phyloP scores from a whole-genome alignment of 1,140 invertebrate genomes.

The Ganaspis sp. region DNA sequence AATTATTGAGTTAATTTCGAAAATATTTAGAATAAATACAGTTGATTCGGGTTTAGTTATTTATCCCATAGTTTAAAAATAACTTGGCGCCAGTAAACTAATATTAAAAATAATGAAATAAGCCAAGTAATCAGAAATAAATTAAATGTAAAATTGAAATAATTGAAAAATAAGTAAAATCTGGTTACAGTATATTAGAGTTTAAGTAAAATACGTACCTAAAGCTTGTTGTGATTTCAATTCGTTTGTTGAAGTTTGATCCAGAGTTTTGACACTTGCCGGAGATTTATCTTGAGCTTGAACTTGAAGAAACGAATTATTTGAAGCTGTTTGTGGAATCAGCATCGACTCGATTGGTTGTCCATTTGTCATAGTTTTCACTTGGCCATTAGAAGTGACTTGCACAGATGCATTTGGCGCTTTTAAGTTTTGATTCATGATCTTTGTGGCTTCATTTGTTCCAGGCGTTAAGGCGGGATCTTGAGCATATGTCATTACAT shows the following conservation, averaged over 20 bases:
- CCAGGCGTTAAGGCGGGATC: constrained; percentile 78
- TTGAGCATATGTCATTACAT: constrained; percentile 87
- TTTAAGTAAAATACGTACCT: neutral
- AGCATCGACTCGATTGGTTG: neutral
- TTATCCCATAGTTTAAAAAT: no score
- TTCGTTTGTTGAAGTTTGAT: neutral
- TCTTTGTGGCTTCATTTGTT: constrained; percentile 62
- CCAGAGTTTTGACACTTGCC: neutral
- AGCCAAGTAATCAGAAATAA: no score
- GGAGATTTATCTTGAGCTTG: neutral
- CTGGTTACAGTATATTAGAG: no score
- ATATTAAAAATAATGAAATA: no score
- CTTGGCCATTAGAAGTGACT: constrained; percentile 18
- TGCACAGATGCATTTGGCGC: constrained; percentile 48
- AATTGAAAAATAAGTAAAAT: no score
- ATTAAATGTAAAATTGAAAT: no score
- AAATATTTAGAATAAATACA: no score
- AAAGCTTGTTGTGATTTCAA: neutral
- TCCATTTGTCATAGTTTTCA: neutral
- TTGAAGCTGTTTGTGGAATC: neutral
- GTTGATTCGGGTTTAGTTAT: no score
- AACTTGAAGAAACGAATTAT: neutral
- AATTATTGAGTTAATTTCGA: no score
- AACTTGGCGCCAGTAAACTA: no score
- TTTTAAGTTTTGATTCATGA: constrained; percentile 52